Base-by-base conservation (phyloP, 2,113 vertebrate genomes). In the Romanogobio albipinnatus region DNA sequence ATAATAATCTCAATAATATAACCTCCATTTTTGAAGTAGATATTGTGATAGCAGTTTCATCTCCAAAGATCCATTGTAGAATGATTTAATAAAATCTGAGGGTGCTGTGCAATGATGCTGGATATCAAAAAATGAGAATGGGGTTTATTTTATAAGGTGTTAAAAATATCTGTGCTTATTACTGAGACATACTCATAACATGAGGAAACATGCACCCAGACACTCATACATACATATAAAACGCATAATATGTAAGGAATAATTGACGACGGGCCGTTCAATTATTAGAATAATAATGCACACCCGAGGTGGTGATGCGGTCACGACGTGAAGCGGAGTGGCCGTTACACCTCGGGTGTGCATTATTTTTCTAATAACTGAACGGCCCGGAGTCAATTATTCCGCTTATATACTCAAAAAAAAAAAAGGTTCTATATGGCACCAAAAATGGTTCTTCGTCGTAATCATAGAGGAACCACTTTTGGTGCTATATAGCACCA, bases 1-100 rank as follows among this genome's bases (percentile, higher is more conserved):
- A 43, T 84, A 77, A 84, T 56, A 56, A 79, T 85, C 43, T 36
- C 29, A 74, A 58, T 82, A 58, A 81, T 29, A 62, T 73, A 15
- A 33, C 24, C 47, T 59, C 36, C 5, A n/a, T 36, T 77, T 78
- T 59, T n/a, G 3, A 24, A 1, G 14, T 2, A 9, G 49, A 71
- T 70, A 71, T 82, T 82, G 66, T 70, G 1, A 36, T 71, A n/a
- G 5, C 15, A 13, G 59, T 26, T 64, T 26, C 22, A 64, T 80
- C 59, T 22, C 39, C 59, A 64, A 80, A 49, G 33, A 13, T 58
- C 33, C 29, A 26, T 58, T 53, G 47, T 43, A 53, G 19, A 43
- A 39, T 17, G 9, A 10, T 68, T 81, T 56, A 43, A 71, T 82
- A 3, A 70, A 82, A 82, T 82, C 59, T 29, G 77, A 80, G 36